A percentile compares a stretch with the other conserved stretches of the same genome.
These are phyloP conservation scores for Atractosteus spatula DNA, from an alignment of 2,113 vertebrate genomes.

Conservation along the genomic window DNA sequence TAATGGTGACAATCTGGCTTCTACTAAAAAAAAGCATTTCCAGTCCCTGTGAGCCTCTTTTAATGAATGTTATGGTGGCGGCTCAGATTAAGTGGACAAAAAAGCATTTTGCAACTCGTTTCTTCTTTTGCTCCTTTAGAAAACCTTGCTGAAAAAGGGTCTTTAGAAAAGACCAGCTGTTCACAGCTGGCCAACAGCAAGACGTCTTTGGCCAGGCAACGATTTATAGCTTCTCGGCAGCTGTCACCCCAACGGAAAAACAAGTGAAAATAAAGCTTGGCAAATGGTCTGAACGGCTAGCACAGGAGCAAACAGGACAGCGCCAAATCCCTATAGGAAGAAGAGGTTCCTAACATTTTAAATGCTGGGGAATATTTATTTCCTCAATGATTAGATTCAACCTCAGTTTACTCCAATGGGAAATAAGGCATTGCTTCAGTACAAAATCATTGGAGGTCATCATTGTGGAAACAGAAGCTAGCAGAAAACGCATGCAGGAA, in stretches of 20 bases:
- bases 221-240: slow-evolving; percentile 60
- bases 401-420: too few relatives aligned
- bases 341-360: not conserved
- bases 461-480: too few relatives aligned
- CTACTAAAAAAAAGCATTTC: too few relatives aligned
- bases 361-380: too few relatives aligned
- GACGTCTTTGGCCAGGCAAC: slow-evolving; percentile 54
- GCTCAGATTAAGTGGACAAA: slow-evolving; percentile 34
- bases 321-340: slow-evolving; percentile 1
- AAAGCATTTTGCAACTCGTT: slow-evolving; percentile 13
- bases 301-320: not conserved
- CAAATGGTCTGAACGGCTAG: slow-evolving; percentile 21
- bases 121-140: slow-evolving; percentile 26
- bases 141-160: slow-evolving; percentile 14
- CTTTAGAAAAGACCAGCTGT: slow-evolving; percentile 60
- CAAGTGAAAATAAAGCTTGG: slow-evolving; percentile 49
- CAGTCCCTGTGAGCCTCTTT: slow-evolving; percentile 36
- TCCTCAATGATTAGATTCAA: too few relatives aligned
- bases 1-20: too few relatives aligned
- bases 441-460: too few relatives aligned
- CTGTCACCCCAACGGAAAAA: slow-evolving; percentile 56
- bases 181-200: slow-evolving; percentile 65
- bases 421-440: too few relatives aligned
- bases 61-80: slow-evolving; percentile 35
- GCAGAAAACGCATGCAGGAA: too few relatives aligned